Evolutionary conservation across 2,797 vertebrate genomes (phyloP), one percentile per base, ranked within the genome.

Genomic region (Triplophysa bombifrons): DNA sequence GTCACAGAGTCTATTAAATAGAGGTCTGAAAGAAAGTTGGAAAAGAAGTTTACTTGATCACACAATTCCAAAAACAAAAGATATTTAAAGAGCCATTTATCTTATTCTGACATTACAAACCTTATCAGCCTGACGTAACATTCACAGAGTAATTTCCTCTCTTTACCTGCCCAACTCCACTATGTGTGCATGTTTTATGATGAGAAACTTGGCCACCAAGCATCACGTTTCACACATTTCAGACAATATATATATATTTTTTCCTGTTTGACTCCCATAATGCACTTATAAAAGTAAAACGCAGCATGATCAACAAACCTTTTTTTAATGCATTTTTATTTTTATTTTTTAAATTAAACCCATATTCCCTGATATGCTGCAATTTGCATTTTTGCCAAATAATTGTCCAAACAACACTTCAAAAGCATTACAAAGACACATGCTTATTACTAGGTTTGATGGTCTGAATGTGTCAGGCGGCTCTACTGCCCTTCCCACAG

Each of bases 401-500:
- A 46, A 46, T 46, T 46, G 10, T 13, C 44, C 10, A 46, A 13
- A 46, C 44, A 46, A 46, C 12, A 11, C 12, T 58, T 34, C 0
- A 1, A 19, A 53, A 19, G 51, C 51, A 19, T 34, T 38, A 68
- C 4, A 11, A 27, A 6, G 65, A 44, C 56, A 12, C 55, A 58
- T 61, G 41, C 20, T 60, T 50, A 77, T 77, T 14, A 76, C 34
- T 20, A 8, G 11, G 25, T 61, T 71, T 65, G 25, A 58, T 71
- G 68, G 41, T 44, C 51, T 80, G 78, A 82, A 78, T 75, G 64
- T 48, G 41, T 70, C n/a, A 79, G 76, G 68, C 60, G 70, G 76
- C 66, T 69, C 78, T 66, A 72, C 25, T 67, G 48, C 51, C 74
- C 72, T 46, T 13, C 58, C 64, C 58, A 6, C 27, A 65, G 65